Evolutionary conservation across 1,140 invertebrate species (phyloP), one percentile per base, ranked within the genome.

Genomic region (Elymnias hypermnestra): DNA sequence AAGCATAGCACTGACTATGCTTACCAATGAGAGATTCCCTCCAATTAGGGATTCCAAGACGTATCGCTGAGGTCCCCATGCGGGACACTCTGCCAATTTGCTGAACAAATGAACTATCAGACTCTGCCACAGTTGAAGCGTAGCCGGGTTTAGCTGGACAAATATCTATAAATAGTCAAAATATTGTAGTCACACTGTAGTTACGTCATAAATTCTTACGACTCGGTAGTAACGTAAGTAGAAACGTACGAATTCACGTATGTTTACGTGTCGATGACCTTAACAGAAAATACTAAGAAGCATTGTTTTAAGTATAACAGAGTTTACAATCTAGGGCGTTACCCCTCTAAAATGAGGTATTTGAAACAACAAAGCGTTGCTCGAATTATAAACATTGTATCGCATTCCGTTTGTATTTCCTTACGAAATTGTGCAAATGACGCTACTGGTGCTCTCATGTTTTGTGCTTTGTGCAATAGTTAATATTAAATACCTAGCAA

Each of bases 251-350:
- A 43, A 55, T 48, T 48, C 51, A 36, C 59, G 53, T 67, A 54
- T 78, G 71, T 74, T 76, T 78, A 76, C 69, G 54, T 64, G 77
- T 72, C 77, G 63, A 56, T 47, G 74, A 78, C 72, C 77, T 52
- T 59, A 45, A 61, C 64, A 43, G 46, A 66, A 66, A 78, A 75
- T 73, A 74, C 69, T 70, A 61, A 72, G 64, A 73, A 70, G 67
- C 73, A 75, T 77, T 76, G 72, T 81, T 81, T 44, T 59, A 65
- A 66, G 44, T 57, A 47, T 53, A 62, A 63, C 49, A 51, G 51
- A 61, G 70, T 70, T 74, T 71, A 75, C 72, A 72, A 69, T 70
- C 65, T 72, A 65, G 77, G 72, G 54, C 77, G 64, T 82, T 82
- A 75, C 69, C 77, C 74, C 63, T 63, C 71, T 77, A 68, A 78